phyloP scores from a whole-genome alignment of 2,888 invertebrate genomes.

The Clistopyga incitator region DNA sequence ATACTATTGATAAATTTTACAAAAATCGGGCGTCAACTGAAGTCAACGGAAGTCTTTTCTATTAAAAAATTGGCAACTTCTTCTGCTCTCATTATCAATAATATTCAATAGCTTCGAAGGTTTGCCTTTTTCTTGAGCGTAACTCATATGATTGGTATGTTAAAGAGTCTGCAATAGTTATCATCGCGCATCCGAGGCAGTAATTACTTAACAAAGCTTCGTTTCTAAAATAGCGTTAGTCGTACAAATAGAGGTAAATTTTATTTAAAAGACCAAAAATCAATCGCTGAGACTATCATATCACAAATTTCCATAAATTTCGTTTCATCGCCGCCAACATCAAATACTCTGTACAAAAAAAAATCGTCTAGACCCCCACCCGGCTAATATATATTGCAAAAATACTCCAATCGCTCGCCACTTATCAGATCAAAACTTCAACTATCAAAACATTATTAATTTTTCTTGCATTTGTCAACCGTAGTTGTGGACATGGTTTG shows the following conservation, averaged over 20 bases:
- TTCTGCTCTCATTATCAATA: not conserved
- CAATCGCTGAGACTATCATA: conserved; percentile 10
- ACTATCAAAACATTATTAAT: conserved; percentile 38
- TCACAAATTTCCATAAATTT: not conserved
- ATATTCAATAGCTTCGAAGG: conserved; percentile 8
- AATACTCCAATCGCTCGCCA: conserved; percentile 5
- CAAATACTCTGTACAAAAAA: conserved; percentile 2
- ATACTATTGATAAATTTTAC: too few relatives aligned
- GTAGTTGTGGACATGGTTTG: conserved; percentile 65
- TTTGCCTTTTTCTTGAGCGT: conserved; percentile 22
- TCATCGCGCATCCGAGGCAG: conserved; percentile 53
- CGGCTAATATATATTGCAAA: conserved; percentile 17
- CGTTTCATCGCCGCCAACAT: not conserved
- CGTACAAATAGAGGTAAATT: conserved; percentile 11
- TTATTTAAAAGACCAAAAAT: not conserved
- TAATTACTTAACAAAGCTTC: conserved; percentile 37
- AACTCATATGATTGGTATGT: conserved; percentile 36
- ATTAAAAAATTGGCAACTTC: not conserved
- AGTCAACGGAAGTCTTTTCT: too few relatives aligned
- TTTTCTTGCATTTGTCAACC: conserved; percentile 58
- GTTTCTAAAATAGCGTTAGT: conserved; percentile 42
- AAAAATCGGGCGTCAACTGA: too few relatives aligned
- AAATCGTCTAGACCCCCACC: conserved; percentile 1
- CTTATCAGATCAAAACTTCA: conserved; percentile 9
- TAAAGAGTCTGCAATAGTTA: conserved; percentile 48